phyloP scores from a whole-genome alignment of 2,888 invertebrate species.

The Lypha dubia region DNA sequence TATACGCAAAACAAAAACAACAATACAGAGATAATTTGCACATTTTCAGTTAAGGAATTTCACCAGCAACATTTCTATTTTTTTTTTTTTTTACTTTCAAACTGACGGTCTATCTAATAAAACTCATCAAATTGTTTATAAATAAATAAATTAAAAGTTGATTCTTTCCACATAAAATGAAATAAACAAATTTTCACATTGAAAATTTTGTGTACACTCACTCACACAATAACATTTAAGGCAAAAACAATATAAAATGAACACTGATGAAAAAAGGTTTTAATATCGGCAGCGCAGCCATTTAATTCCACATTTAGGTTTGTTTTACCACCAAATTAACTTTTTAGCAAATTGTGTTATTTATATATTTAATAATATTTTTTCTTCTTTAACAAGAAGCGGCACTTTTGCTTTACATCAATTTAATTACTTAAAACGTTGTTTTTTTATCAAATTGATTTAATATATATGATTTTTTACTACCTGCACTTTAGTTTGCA shows the following conservation, averaged over 20 bases:
- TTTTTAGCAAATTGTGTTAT: constrained; percentile 41
- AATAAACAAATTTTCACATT: constrained; percentile 19
- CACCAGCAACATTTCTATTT: neutral
- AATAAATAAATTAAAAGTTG: neutral
- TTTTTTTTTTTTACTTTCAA: neutral
- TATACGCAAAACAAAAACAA: constrained; percentile 25
- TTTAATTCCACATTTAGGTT: constrained; percentile 44
- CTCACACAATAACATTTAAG: constrained; percentile 5
- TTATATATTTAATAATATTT: constrained; percentile 18
- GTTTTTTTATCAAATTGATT: constrained; percentile 40
- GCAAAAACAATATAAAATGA: constrained; percentile 37
- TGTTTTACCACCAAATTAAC: constrained; percentile 45
- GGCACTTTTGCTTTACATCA: neutral
- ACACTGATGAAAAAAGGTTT: constrained; percentile 43
- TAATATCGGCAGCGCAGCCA: constrained; percentile 67
- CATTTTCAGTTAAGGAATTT: constrained; percentile 29
- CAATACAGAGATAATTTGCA: constrained; percentile 13
- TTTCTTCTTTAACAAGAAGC: neutral
- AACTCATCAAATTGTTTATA: neutral
- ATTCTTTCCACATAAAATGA: neutral
- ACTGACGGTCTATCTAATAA: constrained; percentile 34
- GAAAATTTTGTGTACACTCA: constrained; percentile 21
- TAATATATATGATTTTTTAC: constrained; percentile 29
- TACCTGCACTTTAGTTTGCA: constrained; percentile 52
- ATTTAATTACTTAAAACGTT: constrained; percentile 1